phyloP scores from a whole-genome alignment of 2,888 invertebrate genomes.

The Peribatodes rhomboidaria region DNA sequence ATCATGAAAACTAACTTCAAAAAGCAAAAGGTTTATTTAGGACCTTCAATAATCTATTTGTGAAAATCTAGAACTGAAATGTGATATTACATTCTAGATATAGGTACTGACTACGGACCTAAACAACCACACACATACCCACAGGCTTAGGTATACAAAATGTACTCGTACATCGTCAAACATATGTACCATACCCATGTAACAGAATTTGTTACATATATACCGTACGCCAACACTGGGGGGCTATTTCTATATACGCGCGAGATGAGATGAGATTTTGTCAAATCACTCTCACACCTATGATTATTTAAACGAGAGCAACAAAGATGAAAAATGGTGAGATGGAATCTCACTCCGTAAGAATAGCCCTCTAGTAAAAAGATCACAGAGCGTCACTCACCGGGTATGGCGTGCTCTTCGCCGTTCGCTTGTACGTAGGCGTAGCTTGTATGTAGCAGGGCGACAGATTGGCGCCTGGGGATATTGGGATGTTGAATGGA shows the following conservation, averaged over 20 bases:
- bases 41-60: not conserved
- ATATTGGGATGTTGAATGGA: constrained; percentile 78
- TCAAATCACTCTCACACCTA: too few species aligned
- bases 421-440: constrained; percentile 74
- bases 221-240: too few species aligned
- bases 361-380: constrained; percentile 18
- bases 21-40: not conserved
- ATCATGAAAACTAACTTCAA: not conserved
- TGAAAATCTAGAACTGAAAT: not conserved
- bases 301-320: too few species aligned
- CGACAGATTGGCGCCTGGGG: constrained; percentile 73
- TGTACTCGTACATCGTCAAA: too few species aligned
- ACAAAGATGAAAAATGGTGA: too few species aligned
- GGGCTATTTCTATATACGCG: too few species aligned
- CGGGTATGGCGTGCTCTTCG: constrained; percentile 79
- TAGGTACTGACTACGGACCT: too few species aligned
- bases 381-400: constrained; percentile 60
- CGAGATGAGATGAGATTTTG: too few species aligned
- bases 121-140: too few species aligned
- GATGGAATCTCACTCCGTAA: constrained; percentile 18
- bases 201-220: too few species aligned
- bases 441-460: constrained; percentile 75
- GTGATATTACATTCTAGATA: not conserved
- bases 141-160: too few species aligned
- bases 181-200: too few species aligned